Conservation (phyloP, 2,113 vertebrate genomes). For the Corynorhinus townsendii region DNA sequence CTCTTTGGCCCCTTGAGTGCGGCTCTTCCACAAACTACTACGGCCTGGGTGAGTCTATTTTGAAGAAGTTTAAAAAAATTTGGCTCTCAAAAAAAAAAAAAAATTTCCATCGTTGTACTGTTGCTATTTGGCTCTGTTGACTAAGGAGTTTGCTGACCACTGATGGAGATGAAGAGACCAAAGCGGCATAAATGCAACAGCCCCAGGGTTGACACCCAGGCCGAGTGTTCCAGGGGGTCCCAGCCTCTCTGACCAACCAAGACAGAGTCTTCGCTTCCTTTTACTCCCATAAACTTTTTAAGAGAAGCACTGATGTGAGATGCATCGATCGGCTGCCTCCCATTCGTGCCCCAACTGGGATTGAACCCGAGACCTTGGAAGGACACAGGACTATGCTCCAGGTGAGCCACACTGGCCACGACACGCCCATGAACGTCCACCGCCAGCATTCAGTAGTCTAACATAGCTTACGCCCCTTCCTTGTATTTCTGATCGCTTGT, state of each 20-base stretch:
- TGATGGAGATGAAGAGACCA: not conserved
- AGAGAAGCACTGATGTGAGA: not conserved
- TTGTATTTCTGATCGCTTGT: not conserved
- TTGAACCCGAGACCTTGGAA: not conserved
- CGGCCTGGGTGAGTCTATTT: no score
- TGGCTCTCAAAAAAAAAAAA: no score
- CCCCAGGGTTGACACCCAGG: not conserved
- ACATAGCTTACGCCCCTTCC: rapidly evolving
- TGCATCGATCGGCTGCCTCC: not conserved
- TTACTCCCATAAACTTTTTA: not conserved
- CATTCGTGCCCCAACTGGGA: not conserved
- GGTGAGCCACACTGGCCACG: not conserved
- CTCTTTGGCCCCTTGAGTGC: no score
- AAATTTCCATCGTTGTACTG: no score
- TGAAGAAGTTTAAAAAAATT: no score
- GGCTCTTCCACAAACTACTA: no score
- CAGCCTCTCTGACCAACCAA: not conserved
- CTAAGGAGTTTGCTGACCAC: no score
- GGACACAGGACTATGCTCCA: not conserved
- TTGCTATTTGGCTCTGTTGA: no score
- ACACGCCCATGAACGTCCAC: not conserved
- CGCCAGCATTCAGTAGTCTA: not conserved
- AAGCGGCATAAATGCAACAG: not conserved
- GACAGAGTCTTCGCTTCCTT: not conserved
- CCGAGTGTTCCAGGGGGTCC: not conserved